A percentile compares a stretch with the other conserved stretches of the same genome.
These are phyloP conservation scores for Picathartes gymnocephalus DNA, from an alignment of 2,113 vertebrate species.

Conservation along the genomic window DNA sequence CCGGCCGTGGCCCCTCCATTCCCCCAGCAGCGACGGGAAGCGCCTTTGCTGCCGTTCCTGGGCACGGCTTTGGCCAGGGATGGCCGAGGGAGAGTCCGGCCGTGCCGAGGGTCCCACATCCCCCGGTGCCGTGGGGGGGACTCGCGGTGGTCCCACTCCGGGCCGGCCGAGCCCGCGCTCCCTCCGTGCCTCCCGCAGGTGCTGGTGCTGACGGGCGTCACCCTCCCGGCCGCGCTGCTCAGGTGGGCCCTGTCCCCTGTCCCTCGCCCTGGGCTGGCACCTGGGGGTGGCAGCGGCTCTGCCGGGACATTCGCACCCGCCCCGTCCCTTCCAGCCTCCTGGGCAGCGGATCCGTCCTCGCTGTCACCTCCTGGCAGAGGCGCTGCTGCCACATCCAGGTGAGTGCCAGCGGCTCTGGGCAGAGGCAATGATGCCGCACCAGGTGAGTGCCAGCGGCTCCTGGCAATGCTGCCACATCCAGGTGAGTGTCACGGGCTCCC, in stretches of 20 bases:
- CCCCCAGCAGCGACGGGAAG: not conserved
- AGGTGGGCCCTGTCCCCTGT: conserved; percentile 1
- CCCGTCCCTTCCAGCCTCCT: conserved; percentile 9
- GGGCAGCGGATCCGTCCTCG: conserved; percentile 24
- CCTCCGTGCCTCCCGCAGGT: not conserved
- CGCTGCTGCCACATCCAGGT: conserved; percentile 20
- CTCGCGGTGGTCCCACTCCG: not conserved
- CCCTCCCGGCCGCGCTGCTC: not conserved
- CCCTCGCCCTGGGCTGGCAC: not conserved
- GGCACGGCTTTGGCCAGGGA: not conserved
- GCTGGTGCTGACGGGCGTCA: not conserved
- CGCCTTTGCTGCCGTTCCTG: not conserved
- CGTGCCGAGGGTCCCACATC: not conserved
- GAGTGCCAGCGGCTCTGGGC: accelerated
- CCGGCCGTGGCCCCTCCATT: accelerated
- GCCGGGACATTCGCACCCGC: not conserved
- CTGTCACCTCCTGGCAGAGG: not conserved
- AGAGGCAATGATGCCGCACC: not conserved
- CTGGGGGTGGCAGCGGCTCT: not conserved
- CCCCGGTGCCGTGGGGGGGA: accelerated
- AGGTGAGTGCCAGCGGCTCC: accelerated
- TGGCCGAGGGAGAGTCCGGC: not conserved
- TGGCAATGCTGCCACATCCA: not conserved
- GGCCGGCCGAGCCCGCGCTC: not conserved
- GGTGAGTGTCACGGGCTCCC: not conserved